Evolutionary conservation across 2,113 vertebrate species (phyloP), one percentile per base, ranked within the genome.

Genomic region (Cariama cristata): DNA sequence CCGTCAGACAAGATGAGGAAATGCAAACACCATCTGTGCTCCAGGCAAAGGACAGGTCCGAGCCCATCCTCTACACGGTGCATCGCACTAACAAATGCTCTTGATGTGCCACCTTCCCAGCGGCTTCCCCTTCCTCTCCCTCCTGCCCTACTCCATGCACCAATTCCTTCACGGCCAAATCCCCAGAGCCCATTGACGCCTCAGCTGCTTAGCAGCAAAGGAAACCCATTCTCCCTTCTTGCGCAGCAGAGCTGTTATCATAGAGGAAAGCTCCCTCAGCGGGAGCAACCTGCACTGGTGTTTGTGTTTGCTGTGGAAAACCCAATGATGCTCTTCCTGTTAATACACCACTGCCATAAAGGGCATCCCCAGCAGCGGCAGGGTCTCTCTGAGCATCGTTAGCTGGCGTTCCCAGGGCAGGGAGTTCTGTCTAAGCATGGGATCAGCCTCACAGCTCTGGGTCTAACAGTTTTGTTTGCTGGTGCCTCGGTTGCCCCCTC

Each of bases 141-240:
- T 79, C 74, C 83, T 11, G 17, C 44, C 49, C 12, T 52, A 1
- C 30, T 35, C 42, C 53, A 33, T 0, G 0, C 6, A 4, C 11
- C 21, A 3, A 0, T 8, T 50, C 75, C 56, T 22, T 38, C 64
- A 35, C 58, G 27, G 44, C 28, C 40, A 15, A 5, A 14, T 12
- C 71, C 38, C 35, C 9, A 21, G 56, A 67, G 72, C 49, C 32
- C 1, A 1, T 30, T 12, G 35, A 40, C 64, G 40, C 69, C 45
- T 22, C 3, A 1, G 72, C 49, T 63, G 73, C 67, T 79, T 45
- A 27, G 72, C 35, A 76, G 49, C 60, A 49, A 38, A 13, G 22
- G 87, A 86, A 84, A 80, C 16, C 14, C 8, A 0, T 12, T 44
- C 33, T 23, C 7, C 35, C 53, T 21, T 12, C 33, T 8, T 9